A percentile compares a stretch with the other conserved stretches of the same genome.
phyloP scores from a whole-genome alignment of 37 sponge, comb jelly and placozoan genomes.

The Beroe forskalii region DNA sequence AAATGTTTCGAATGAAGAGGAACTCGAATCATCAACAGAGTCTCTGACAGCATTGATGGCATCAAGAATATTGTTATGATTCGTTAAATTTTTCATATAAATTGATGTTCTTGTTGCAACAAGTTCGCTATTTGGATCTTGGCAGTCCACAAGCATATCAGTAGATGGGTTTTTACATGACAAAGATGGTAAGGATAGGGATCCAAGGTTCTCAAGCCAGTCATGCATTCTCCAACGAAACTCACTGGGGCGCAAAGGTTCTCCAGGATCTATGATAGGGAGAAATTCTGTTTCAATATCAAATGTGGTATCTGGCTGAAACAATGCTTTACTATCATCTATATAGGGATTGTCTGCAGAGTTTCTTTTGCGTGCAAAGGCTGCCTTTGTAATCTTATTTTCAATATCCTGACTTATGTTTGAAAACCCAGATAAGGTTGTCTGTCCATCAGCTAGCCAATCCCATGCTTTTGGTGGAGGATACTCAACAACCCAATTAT shows the following conservation, averaged over 20 bases:
- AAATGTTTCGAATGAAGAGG: constrained; percentile 30
- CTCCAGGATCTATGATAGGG: background rate
- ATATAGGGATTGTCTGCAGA: background rate
- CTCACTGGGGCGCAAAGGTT: background rate
- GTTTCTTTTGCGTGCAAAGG: background rate
- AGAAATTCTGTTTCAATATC: background rate
- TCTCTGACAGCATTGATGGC: constrained; percentile 13
- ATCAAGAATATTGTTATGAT: constrained; percentile 16
- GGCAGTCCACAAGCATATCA: background rate
- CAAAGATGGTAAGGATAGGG: constrained; percentile 17
- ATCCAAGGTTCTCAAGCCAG: constrained; percentile 24
- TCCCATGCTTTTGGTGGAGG: constrained; percentile 62
- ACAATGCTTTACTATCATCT: background rate
- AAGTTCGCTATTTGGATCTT: background rate
- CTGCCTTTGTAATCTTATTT: constrained; percentile 13
- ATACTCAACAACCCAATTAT: constrained; percentile 27
- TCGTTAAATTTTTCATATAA: constrained; percentile 35
- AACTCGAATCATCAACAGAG: constrained; percentile 40
- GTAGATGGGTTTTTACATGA: background rate
- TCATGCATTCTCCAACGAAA: constrained; percentile 15
- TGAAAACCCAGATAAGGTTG: constrained; percentile 20
- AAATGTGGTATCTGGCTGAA: background rate
- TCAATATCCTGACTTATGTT: constrained; percentile 23
- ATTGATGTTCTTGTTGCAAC: constrained; percentile 38
- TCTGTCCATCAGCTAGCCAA: constrained; percentile 12